Conservation (phyloP, 2,797 vertebrate species). For the Darevskia mixta region DNA sequence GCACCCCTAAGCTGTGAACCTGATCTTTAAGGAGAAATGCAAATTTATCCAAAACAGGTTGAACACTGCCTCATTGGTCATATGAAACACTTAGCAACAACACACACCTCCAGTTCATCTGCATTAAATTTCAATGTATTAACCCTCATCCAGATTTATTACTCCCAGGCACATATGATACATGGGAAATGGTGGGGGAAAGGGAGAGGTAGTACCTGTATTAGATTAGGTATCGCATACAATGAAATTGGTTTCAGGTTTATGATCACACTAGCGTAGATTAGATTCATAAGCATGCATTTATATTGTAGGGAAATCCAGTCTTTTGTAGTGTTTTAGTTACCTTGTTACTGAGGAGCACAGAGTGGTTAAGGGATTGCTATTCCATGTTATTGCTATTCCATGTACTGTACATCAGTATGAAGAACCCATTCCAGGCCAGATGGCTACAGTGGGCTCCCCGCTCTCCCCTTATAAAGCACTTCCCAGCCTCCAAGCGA, state of each 20-base stretch:
- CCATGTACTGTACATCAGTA: background rate
- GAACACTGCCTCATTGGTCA: background rate
- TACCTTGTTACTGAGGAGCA: too few species aligned
- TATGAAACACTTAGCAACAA: background rate
- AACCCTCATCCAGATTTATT: background rate
- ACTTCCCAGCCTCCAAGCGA: background rate
- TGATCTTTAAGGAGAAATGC: background rate
- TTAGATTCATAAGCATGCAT: background rate
- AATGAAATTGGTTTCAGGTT: background rate
- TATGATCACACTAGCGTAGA: background rate
- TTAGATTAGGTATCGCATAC: too few species aligned
- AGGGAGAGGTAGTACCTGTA: background rate
- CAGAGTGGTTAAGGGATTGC: background rate
- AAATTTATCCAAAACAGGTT: background rate
- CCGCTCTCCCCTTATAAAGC: background rate
- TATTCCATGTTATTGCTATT: background rate
- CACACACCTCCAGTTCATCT: background rate
- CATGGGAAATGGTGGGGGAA: background rate
- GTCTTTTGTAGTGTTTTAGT: too few species aligned
- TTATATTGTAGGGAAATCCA: background rate
- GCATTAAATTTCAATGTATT: background rate
- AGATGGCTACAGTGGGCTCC: slow-evolving; percentile 2
- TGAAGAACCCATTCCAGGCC: slow-evolving; percentile 1
- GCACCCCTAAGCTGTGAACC: background rate
- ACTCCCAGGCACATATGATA: background rate